These are phyloP conservation scores for Blastomussa wellsi DNA, from an alignment of 92 coral and sea anemone genomes.

Conservation along the genomic window DNA sequence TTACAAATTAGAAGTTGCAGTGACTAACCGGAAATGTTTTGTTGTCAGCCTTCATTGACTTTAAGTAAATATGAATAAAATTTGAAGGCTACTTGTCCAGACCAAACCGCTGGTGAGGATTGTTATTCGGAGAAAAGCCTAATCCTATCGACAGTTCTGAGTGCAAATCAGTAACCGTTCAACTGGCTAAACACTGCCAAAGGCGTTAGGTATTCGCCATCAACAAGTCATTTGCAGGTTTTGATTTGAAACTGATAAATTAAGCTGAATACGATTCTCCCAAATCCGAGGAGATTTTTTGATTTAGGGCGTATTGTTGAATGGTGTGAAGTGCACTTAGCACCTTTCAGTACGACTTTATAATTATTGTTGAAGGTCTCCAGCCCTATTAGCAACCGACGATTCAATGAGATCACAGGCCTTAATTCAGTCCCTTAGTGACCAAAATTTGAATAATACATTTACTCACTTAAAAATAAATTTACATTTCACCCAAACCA, in stretches of 20 bases:
- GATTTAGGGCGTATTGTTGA: background rate
- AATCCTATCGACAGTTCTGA: background rate
- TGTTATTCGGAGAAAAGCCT: background rate
- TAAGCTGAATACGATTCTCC: background rate
- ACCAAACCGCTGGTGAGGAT: background rate
- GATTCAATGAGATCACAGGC: background rate
- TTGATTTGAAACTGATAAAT: background rate
- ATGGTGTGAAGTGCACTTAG: background rate
- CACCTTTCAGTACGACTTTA: background rate
- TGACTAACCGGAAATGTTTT: background rate
- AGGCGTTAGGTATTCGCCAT: background rate
- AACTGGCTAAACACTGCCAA: slow-evolving; percentile 6
- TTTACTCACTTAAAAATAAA: slow-evolving; percentile 8
- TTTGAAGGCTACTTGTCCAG: background rate
- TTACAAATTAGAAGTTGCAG: background rate
- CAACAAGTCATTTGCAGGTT: background rate
- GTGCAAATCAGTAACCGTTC: background rate
- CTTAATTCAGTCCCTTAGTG: background rate
- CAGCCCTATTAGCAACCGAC: background rate
- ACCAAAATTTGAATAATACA: background rate
- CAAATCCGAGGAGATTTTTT: background rate
- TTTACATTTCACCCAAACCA: background rate
- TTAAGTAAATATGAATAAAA: background rate
- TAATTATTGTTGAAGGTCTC: background rate
- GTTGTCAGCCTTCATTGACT: background rate